Conservation (phyloP, 2,113 vertebrate genomes). For the Nettapus auritus region DNA sequence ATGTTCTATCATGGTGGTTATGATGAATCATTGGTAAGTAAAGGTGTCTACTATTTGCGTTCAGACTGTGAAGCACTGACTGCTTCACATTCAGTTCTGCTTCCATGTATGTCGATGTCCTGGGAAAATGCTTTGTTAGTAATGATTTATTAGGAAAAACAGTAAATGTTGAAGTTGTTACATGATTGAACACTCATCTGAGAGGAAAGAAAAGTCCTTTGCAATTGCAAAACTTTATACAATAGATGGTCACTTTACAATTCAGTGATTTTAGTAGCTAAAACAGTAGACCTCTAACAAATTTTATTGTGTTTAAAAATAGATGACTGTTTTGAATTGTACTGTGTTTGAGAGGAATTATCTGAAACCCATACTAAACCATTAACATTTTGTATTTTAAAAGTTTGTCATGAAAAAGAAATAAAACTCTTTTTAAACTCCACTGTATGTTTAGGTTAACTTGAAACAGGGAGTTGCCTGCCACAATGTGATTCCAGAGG, state of each 20-base stretch:
- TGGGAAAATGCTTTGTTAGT: background rate
- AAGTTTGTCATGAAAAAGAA: background rate
- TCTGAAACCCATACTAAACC: background rate
- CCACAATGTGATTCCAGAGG: slow-evolving; percentile 72
- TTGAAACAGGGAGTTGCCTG: slow-evolving; percentile 86
- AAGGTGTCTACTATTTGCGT: background rate
- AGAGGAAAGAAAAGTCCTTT: background rate
- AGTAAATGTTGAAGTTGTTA: background rate
- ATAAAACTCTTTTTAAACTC: background rate
- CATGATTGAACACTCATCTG: background rate
- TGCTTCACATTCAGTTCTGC: background rate
- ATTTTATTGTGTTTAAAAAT: background rate
- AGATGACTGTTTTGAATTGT: background rate
- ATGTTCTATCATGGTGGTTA: slow-evolving; percentile 87
- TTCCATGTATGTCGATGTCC: background rate
- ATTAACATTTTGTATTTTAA: background rate
- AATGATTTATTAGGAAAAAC: background rate
- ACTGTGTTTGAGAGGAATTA: background rate
- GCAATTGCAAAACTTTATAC: background rate
- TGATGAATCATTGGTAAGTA: slow-evolving; percentile 89
- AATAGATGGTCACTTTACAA: background rate
- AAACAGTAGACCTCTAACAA: background rate
- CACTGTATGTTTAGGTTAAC: slow-evolving; percentile 71
- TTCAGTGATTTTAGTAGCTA: background rate
- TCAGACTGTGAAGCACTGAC: background rate